These are phyloP conservation scores for Drosophila setifemur DNA, from an alignment of 1,140 invertebrate genomes.

Conservation along the genomic window DNA sequence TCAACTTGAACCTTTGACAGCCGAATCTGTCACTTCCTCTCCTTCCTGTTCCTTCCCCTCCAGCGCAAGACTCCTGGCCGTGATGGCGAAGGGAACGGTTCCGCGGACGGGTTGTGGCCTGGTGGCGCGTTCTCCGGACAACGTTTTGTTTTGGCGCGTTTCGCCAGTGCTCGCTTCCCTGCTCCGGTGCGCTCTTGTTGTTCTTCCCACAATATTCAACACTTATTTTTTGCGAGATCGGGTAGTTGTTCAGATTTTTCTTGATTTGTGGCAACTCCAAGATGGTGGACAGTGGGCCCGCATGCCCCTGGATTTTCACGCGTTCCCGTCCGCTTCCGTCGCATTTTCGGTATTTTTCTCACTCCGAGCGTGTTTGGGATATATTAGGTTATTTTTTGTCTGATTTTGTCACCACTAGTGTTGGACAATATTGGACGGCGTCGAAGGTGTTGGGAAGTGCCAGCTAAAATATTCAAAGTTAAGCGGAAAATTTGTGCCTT, in stretches of 20 bases:
- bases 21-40: too few species aligned
- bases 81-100: too few species aligned
- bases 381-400: too few species aligned
- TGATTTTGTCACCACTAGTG: too few species aligned
- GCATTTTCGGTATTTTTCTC: background rate
- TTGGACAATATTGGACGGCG: too few species aligned
- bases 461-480: too few species aligned
- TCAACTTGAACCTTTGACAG: too few species aligned
- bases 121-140: background rate
- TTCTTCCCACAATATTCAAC: constrained; percentile 50
- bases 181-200: background rate
- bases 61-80: too few species aligned
- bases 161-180: too few species aligned
- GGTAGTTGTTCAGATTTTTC: constrained; percentile 34
- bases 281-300: constrained; percentile 16
- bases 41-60: background rate
- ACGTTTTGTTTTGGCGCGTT: constrained; percentile 34
- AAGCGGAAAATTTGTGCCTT: too few species aligned
- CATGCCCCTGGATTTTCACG: background rate
- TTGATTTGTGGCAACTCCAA: constrained; percentile 34
- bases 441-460: too few species aligned
- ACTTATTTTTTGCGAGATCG: constrained; percentile 42
- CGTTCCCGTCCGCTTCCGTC: background rate
- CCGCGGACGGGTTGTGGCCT: background rate
- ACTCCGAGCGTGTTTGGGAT: too few species aligned